Conservation (phyloP, 2,113 vertebrate species). For the Pterophyllum scalare region DNA sequence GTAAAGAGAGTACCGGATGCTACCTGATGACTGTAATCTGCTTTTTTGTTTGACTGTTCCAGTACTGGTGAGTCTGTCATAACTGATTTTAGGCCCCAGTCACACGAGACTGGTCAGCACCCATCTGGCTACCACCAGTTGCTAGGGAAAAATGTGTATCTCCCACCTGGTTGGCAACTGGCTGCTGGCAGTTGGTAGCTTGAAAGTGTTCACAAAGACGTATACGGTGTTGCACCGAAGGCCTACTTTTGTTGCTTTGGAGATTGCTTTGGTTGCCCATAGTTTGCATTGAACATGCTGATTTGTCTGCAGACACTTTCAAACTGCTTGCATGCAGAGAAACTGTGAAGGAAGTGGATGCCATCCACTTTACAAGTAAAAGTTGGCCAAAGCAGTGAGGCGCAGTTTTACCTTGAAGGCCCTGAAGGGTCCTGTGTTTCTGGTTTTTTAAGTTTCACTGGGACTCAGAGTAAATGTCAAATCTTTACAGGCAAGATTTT, state of each 20-base stretch:
- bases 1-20: slow-evolving; percentile 45
- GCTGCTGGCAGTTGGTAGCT: background rate
- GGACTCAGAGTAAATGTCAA: rapidly evolving
- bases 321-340: background rate
- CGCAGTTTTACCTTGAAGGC: rapidly evolving
- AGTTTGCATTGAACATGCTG: background rate
- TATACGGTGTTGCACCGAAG: background rate
- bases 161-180: rapidly evolving
- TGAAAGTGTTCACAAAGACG: background rate
- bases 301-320: rapidly evolving
- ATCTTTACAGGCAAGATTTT: background rate
- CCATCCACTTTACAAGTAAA: too few relatives aligned
- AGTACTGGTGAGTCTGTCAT: too few relatives aligned
- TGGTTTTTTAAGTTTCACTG: background rate
- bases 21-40: background rate
- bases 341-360: background rate
- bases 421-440: background rate
- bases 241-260: rapidly evolving
- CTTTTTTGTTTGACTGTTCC: too few relatives aligned
- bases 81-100: too few relatives aligned
- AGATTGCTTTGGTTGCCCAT: background rate
- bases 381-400: too few relatives aligned
- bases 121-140: background rate
- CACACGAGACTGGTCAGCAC: rapidly evolving
- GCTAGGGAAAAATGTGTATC: background rate